Base-by-base conservation (phyloP, 2,888 invertebrate species). In the Cryptocephalus primarius region DNA sequence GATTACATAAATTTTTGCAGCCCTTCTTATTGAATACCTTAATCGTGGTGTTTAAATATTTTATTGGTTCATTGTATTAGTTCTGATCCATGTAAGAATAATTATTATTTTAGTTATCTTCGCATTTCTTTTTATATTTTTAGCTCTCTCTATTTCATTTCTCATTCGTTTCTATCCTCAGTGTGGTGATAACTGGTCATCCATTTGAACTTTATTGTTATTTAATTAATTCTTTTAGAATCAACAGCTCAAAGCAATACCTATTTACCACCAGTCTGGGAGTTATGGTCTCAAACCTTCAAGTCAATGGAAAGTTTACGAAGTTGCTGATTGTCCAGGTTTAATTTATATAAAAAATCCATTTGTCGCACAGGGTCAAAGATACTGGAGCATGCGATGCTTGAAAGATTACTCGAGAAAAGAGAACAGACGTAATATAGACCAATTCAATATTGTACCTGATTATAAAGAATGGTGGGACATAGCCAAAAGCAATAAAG, bases 331-430 rank as follows among this genome's bases (percentile, higher is more conserved):
- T 34, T 76, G 80, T 53, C 80, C 83, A 49, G 88, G 77, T 73
- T 74, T 94, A 43, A 69, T 88, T 55, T 77, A 88, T 44, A 84
- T 95, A 48, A 75, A 73, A 58, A 91, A 93, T 70, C 91, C 93
- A 11, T 95, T 94, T 65, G 85, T 83, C 32, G 54, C 70, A 8
- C 61, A 72, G 22, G 90, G 88, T 0, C 90, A 93, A 67, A 77
- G 83, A 46, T 86, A 85, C 65, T 95, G 92, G 93, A 82, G 87
- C 14, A 71, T 79, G 44, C 79, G 82, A 66, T 87, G 89, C 64
- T 67, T 94, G 40, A 75, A 77, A 58, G 82, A 85, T 55, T 93
- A 87, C 66, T 80, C 92, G 0, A 76, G 68, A 42, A 77, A 78
- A 54, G 90, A 90, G 12, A 82, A 81, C 66, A 80, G 77, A 65